Base-by-base conservation (phyloP, 2,888 invertebrate species). In the Andrena chrysosceles region DNA sequence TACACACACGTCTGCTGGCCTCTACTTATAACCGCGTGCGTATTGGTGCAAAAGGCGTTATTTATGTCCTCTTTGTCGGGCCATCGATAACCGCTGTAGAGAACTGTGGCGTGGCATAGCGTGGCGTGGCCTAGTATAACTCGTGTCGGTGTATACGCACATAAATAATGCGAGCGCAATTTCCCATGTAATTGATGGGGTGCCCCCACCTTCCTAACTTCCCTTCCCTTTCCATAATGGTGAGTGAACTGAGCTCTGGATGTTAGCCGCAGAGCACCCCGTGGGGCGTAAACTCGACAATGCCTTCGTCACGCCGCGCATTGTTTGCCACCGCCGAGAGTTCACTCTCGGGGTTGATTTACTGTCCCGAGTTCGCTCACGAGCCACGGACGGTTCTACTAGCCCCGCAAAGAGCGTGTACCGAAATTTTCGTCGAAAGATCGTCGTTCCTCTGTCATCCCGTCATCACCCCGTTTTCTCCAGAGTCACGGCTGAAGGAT, bases 211-310 rank as follows among this genome's bases (percentile, higher is more conserved):
- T 59, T 67, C 69, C 72, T n/a, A 31, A 54, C 81, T 23, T 75
- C 74, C 80, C 70, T 68, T 75, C 79, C 84, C 85, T 83, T 89
- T 89, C 90, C 89, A 89, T 91, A 92, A 92, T 91, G 89, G 92
- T 90, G 90, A 91, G 90, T 84, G 89, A 89, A 89, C 87, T 82
- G 89, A 87, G 87, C 85, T 83, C 83, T 86, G 87, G 88, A 91
- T 91, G 91, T 91, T 89, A 86, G 91, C 81, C 88, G 73, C 83
- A 84, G 87, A 89, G 88, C 90, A 90, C 89, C 91, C 92, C 87
- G 92, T 90, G 87, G 92, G 93, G 93, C 92, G 93, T 93, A 92
- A 93, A 93, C 92, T 91, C 92, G 92, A 93, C 93, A 93, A 93
- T 92, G 91, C 92, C 92, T 91, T 92, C 92, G 92, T 93, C 93